Base-by-base conservation (phyloP, 2,888 invertebrate genomes). In the Tachina fera region DNA sequence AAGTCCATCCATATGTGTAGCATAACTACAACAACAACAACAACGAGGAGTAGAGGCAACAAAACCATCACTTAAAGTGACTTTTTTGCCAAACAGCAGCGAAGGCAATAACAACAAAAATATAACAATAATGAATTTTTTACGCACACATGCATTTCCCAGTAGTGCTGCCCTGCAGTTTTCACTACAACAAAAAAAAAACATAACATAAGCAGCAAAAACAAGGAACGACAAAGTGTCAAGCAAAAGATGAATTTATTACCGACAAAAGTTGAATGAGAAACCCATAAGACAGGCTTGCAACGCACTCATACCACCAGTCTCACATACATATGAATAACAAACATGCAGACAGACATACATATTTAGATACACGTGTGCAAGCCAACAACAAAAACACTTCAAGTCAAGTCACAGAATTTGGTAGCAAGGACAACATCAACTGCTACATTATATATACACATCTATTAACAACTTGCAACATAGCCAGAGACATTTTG, bases 171-270 rank as follows among this genome's bases (percentile, higher is more conserved):
- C 70, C 84, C 75, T 79, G 71, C 68, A 84, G 70, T 75, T 79
- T 79, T 72, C 84, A 51, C 43, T 74, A 13, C 51, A 76, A 13
- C 51, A 76, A 72, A 60, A 41, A 72, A 60, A 41, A 53, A 14
- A 39, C 14, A 49, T 6, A n/a, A 49, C 45, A 49, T 31, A 63
- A 68, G 41, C 68, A 71, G 49, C 67, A 77, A 83, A 83, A 77
- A 81, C 78, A 76, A 72, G 68, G 19, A 80, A 87, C 85, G 86
- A 87, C 87, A 83, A 87, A 89, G 89, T 89, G 89, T 89, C 89
- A 89, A 88, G 88, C 87, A 88, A 88, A 89, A 89, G 89, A 89
- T 89, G 89, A 89, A 89, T 89, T 89, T 89, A 89, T 89, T 88
- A 88, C 89, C 89, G 89, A 88, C 88, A 88, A 84, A 87, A 87